phyloP scores from a whole-genome alignment of 2,888 invertebrate genomes.

The Eucera pruinosa region DNA sequence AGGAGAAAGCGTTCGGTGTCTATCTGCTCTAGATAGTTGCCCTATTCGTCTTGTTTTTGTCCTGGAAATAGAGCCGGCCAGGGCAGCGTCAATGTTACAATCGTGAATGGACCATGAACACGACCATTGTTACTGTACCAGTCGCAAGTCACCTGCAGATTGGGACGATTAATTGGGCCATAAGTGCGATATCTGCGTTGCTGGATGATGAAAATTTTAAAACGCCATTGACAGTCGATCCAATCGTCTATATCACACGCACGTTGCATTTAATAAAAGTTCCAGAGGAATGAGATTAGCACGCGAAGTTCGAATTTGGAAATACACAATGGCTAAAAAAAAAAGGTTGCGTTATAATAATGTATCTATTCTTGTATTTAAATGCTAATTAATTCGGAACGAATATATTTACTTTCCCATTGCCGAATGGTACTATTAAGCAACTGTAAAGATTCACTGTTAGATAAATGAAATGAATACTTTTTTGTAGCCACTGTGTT shows the following conservation, averaged over 20 bases:
- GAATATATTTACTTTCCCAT: too few species aligned
- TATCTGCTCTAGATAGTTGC: conserved; percentile 78
- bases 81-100: conserved; percentile 70
- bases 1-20: conserved; percentile 75
- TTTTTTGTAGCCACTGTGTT: too few species aligned
- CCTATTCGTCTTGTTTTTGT: conserved; percentile 81
- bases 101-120: conserved; percentile 64
- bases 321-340: too few species aligned
- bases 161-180: conserved; percentile 73
- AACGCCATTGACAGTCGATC: conserved; percentile 18
- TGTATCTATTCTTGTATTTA: too few species aligned
- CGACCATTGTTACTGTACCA: conserved; percentile 74
- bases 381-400: too few species aligned
- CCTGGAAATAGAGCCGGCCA: conserved; percentile 62
- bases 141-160: conserved; percentile 75
- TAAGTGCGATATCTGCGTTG: conserved; percentile 51
- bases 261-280: too few species aligned
- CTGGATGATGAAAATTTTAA: conserved; percentile 49
- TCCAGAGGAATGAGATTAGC: too few species aligned
- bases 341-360: too few species aligned
- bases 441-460: too few species aligned
- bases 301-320: too few species aligned
- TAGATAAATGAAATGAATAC: too few species aligned
- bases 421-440: too few species aligned
- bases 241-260: not conserved